Percentiles rank a stretch among this genome's conserved stretches.
Conservation (phyloP, 2,888 invertebrate species). For the Bembecia ichneumoniformis region DNA sequence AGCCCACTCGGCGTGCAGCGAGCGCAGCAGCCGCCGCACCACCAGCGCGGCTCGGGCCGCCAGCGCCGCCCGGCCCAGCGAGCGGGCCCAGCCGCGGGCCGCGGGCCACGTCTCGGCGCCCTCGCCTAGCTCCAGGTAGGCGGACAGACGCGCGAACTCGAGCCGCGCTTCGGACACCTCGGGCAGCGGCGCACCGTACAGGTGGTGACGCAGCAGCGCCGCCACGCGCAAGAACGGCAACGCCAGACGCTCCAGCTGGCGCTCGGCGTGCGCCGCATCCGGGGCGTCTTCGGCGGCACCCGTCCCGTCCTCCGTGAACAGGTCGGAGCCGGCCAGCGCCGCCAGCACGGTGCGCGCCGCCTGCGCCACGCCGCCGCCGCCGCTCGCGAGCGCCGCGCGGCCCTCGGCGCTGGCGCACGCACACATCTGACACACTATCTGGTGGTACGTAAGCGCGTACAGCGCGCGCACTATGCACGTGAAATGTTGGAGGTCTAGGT, state of each 20-base stretch:
- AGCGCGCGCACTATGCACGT: slow-evolving; percentile 88
- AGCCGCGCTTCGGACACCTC: slow-evolving; percentile 74
- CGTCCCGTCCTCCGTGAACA: slow-evolving; percentile 75
- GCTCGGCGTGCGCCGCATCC: slow-evolving; percentile 4
- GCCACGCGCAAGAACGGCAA: slow-evolving; percentile 89
- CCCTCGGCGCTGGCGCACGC: slow-evolving; percentile 77
- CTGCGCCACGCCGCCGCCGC: slow-evolving; percentile 18
- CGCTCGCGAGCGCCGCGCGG: slow-evolving; percentile 60
- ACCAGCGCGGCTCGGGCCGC: slow-evolving; percentile 48
- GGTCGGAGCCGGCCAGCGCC: slow-evolving; percentile 55
- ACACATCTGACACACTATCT: slow-evolving; percentile 86
- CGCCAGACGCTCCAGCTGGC: slow-evolving; percentile 82
- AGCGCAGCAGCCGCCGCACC: slow-evolving; percentile 77
- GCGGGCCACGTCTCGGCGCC: slow-evolving; percentile 33
- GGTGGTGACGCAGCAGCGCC: slow-evolving; percentile 85
- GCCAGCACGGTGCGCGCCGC: slow-evolving; percentile 38
- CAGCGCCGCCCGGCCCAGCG: slow-evolving; percentile 33
- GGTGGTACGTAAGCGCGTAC: slow-evolving; percentile 91
- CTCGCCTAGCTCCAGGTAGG: slow-evolving; percentile 75
- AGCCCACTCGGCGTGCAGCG: slow-evolving; percentile 84
- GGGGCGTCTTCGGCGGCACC: slow-evolving; percentile 26
- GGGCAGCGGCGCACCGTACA: slow-evolving; percentile 84
- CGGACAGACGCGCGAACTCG: slow-evolving; percentile 84
- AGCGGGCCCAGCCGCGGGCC: slow-evolving; percentile 21
- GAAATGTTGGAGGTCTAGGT: slow-evolving; percentile 85